phyloP scores from a whole-genome alignment of 2,113 vertebrate species.

The Trinectes maculatus region DNA sequence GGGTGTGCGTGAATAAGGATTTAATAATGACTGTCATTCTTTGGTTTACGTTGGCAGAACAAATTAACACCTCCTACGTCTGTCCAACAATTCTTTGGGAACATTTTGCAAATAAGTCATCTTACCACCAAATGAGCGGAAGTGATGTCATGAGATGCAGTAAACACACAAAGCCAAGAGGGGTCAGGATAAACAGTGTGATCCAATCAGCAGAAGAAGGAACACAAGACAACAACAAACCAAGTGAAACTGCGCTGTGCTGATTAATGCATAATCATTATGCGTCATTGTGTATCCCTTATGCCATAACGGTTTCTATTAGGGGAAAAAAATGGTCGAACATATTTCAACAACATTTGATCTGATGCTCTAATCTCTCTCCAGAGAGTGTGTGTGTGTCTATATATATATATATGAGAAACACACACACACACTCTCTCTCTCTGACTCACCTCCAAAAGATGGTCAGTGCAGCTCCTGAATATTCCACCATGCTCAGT shows the following conservation, averaged over 20 bases:
- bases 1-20: too few species aligned
- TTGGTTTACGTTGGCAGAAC: constrained; percentile 47
- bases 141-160: constrained; percentile 20
- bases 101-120: constrained; percentile 46
- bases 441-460: constrained; percentile 11
- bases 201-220: constrained; percentile 24
- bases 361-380: constrained; percentile 43
- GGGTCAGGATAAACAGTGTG: constrained; percentile 16
- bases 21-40: constrained; percentile 55
- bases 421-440: not conserved
- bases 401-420: too few species aligned
- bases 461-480: constrained; percentile 35
- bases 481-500: constrained; percentile 41
- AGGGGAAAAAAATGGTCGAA: constrained; percentile 29
- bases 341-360: constrained; percentile 47
- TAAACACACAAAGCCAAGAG: constrained; percentile 23
- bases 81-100: constrained; percentile 38
- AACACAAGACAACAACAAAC: constrained; percentile 6
- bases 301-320: constrained; percentile 36
- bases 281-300: too few species aligned
- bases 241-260: constrained; percentile 8
- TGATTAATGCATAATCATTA: too few species aligned
- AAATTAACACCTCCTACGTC: constrained; percentile 63
- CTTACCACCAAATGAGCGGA: constrained; percentile 18
- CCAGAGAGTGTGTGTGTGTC: too few species aligned